These are phyloP conservation scores for Tragelaphus oryx DNA, from an alignment of 2,797 vertebrate genomes.

Conservation along the genomic window DNA sequence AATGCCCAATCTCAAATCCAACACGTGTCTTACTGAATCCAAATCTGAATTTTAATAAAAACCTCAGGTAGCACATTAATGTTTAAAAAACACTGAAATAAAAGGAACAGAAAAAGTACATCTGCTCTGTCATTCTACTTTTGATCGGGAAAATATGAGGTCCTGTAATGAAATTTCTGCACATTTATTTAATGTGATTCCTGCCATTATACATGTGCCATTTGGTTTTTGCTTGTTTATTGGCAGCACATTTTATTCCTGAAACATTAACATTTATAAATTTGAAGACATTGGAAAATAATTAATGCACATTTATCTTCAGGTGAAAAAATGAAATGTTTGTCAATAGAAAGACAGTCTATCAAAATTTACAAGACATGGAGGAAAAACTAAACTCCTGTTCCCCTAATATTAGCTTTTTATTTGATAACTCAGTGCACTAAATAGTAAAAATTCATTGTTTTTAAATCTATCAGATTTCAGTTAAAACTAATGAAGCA, in stretches of 20 bases:
- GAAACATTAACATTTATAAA: not conserved
- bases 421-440: not conserved
- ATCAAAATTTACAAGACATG: not conserved
- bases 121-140: not conserved
- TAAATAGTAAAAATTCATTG: constrained; percentile 21
- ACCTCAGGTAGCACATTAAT: not conserved
- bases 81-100: not conserved
- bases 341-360: not conserved
- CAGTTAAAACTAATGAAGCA: constrained; percentile 30
- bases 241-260: not conserved
- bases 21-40: not conserved
- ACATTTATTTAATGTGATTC: not conserved
- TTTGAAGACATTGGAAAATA: not conserved
- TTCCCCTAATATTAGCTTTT: constrained; percentile 31
- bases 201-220: not conserved
- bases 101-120: not conserved
- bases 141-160: not conserved
- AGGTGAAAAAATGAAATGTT: not conserved
- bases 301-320: not conserved
- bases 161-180: not conserved
- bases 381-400: not conserved
- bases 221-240: not conserved
- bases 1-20: not conserved
- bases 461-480: constrained; percentile 47
- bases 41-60: not conserved